Evolutionary conservation across 2,797 vertebrate species (phyloP).

Genomic region (Notolabrus celidotus): DNA sequence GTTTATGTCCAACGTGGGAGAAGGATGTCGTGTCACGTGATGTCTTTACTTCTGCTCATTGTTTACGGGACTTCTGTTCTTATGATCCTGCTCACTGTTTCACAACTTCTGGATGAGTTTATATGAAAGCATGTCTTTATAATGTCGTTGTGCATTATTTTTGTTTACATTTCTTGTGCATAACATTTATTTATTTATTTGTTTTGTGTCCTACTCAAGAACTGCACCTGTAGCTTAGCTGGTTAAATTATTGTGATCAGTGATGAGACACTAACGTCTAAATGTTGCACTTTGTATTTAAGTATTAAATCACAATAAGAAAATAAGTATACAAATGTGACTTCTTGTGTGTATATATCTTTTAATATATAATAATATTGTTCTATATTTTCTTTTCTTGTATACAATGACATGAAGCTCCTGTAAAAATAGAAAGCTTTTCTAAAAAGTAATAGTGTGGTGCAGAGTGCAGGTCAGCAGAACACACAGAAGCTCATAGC

Average conservation of each 20-base stretch:
- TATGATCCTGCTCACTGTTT: slow-evolving; percentile 80
- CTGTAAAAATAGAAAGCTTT: slow-evolving; percentile 20
- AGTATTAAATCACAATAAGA: slow-evolving; percentile 77
- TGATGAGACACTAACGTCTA: slow-evolving; percentile 68
- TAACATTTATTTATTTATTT: slow-evolving; percentile 53
- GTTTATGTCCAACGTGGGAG: slow-evolving; percentile 54
- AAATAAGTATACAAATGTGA: slow-evolving; percentile 35
- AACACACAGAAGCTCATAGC: slow-evolving; percentile 16
- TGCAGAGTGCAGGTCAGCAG: neutral
- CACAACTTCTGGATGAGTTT: slow-evolving; percentile 59
- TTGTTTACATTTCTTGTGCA: slow-evolving; percentile 37
- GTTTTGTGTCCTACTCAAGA: slow-evolving; percentile 55
- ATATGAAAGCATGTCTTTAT: slow-evolving; percentile 73
- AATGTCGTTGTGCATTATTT: slow-evolving; percentile 56
- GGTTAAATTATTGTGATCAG: slow-evolving; percentile 66
- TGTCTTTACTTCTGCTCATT: slow-evolving; percentile 52
- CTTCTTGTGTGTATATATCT: slow-evolving; percentile 29
- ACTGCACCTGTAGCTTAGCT: slow-evolving; percentile 73
- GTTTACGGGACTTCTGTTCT: slow-evolving; percentile 75
- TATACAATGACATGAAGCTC: neutral
- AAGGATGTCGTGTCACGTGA: slow-evolving; percentile 57
- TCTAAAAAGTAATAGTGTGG: neutral
- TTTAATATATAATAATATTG: neutral
- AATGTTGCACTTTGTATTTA: slow-evolving; percentile 84
- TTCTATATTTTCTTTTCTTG: neutral